These are phyloP conservation scores for Hyaena hyaena DNA, from an alignment of 2,113 vertebrate genomes.

Conservation along the genomic window DNA sequence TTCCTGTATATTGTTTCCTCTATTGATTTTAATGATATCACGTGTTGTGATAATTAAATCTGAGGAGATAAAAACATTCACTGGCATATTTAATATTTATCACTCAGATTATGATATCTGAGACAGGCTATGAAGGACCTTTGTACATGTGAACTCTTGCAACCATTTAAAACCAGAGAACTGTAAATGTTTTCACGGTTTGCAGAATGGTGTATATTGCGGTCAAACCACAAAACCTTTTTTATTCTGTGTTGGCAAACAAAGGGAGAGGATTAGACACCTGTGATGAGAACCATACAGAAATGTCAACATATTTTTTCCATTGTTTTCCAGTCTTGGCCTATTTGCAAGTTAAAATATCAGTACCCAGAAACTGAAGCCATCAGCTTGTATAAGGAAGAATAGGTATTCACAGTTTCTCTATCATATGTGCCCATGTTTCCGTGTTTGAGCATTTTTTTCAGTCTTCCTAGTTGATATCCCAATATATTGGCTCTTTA, in stretches of 20 bases:
- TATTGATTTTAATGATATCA: constrained; percentile 10
- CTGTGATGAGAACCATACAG: not conserved
- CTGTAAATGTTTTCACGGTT: not conserved
- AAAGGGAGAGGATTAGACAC: not conserved
- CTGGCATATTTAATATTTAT: not conserved
- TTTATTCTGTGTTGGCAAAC: not conserved
- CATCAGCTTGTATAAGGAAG: not conserved
- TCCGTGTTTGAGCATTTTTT: not conserved
- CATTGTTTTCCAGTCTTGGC: not conserved
- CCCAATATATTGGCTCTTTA: not conserved
- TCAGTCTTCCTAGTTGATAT: not conserved
- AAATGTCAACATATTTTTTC: constrained; percentile 2
- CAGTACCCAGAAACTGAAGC: not conserved
- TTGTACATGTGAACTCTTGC: not conserved
- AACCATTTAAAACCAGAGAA: not conserved
- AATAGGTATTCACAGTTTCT: not conserved
- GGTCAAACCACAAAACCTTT: not conserved
- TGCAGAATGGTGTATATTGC: not conserved
- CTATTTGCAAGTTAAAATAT: constrained; percentile 3
- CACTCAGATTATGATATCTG: not conserved
- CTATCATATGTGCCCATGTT: not conserved
- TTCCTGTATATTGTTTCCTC: not conserved
- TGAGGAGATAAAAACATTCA: not conserved
- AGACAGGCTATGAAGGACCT: not conserved
- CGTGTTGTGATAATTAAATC: not conserved